Percentiles rank a stretch among this genome's conserved stretches.
Conservation (phyloP, 2,888 invertebrate species). For the Crocallis elinguaria region DNA sequence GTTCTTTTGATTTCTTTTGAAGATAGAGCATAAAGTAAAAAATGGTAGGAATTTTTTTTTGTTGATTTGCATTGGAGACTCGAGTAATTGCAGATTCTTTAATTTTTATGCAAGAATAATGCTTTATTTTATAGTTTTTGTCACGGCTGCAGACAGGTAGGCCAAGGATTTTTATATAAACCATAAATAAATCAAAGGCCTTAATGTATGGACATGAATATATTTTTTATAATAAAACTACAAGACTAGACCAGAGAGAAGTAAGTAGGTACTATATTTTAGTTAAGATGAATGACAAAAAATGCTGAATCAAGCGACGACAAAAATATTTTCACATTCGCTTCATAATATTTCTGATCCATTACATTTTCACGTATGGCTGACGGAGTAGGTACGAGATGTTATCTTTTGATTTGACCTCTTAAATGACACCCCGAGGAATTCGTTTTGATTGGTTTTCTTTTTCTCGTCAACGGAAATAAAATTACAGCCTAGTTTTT, state of each 20-base stretch:
- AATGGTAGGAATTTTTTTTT: not conserved
- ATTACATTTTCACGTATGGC: not conserved
- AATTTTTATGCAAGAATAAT: no score
- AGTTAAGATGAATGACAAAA: no score
- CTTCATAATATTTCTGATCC: not conserved
- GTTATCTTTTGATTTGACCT: not conserved
- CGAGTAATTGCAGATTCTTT: not conserved
- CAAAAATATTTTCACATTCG: no score
- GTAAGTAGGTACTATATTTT: no score
- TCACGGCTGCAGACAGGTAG: no score
- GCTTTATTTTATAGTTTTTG: no score
- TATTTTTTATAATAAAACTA: no score
- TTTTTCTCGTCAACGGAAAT: not conserved
- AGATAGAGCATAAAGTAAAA: constrained; percentile 1
- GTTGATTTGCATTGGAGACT: not conserved
- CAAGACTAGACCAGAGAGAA: no score
- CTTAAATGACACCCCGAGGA: not conserved
- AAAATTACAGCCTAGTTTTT: not conserved
- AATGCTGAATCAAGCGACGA: no score
- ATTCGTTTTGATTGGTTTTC: not conserved
- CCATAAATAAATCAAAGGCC: no score
- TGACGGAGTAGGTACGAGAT: not conserved
- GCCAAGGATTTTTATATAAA: no score
- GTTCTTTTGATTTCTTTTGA: constrained; percentile 14
- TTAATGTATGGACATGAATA: no score